phyloP scores from a whole-genome alignment of 2,797 vertebrate species.

The Vultur gryphus region DNA sequence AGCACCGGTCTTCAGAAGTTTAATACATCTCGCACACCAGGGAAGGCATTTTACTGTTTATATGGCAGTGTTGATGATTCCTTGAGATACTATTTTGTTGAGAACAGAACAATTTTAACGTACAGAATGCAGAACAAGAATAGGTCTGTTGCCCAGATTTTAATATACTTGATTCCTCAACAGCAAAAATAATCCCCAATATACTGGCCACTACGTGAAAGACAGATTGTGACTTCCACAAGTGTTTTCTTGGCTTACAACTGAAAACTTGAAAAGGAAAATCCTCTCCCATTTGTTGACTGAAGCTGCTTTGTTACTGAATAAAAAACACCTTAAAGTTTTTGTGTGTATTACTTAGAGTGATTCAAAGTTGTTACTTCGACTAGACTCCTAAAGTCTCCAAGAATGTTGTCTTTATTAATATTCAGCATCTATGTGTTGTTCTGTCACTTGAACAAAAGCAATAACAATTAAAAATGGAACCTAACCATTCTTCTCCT shows the following conservation, averaged over 20 bases:
- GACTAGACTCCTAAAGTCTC: neutral
- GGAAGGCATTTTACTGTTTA: neutral
- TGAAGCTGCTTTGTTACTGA: neutral
- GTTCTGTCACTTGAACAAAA: neutral
- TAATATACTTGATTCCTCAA: neutral
- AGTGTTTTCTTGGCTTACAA: neutral
- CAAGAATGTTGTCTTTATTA: neutral
- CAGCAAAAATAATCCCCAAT: neutral
- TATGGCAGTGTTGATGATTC: neutral
- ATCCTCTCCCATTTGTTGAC: neutral
- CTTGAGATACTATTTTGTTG: neutral
- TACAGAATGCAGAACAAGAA: neutral
- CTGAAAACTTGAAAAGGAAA: neutral
- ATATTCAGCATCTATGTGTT: neutral
- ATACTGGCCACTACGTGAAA: neutral
- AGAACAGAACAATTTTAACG: neutral
- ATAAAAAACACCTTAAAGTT: neutral
- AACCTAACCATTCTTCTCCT: neutral
- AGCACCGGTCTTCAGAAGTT: neutral
- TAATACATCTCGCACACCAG: neutral
- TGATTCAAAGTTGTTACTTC: neutral
- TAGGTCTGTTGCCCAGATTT: neutral
- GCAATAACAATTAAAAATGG: neutral
- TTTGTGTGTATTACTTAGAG: neutral
- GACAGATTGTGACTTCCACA: neutral